Evolutionary conservation across 2,797 vertebrate species (phyloP).

Genomic region (Gadopsis marmoratus): DNA sequence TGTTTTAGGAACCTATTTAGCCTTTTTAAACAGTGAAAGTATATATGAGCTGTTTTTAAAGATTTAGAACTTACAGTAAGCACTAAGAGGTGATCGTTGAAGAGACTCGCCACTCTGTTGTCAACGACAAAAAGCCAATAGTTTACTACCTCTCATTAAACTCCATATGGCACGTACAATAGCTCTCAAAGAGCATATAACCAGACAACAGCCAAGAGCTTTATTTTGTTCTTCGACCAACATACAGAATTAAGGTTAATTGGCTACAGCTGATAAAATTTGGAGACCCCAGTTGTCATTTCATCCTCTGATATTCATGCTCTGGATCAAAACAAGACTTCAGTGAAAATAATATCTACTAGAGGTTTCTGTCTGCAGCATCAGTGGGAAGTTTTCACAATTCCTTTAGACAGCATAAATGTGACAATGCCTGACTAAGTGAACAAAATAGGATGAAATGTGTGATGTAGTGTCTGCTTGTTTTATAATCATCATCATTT

Average conservation of each 20-base stretch:
- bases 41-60: neutral
- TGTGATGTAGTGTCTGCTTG: conserved; percentile 15
- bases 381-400: conserved; percentile 17
- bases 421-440: conserved; percentile 33
- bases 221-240: conserved; percentile 23
- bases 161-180: neutral
- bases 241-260: conserved; percentile 24
- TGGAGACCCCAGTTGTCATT: neutral
- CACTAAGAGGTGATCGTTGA: neutral
- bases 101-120: neutral
- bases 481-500: conserved; percentile 39
- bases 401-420: neutral
- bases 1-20: conserved; percentile 2
- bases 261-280: conserved; percentile 7
- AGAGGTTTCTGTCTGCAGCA: neutral
- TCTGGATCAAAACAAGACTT: neutral
- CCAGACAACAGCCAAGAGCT: conserved; percentile 1
- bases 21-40: neutral
- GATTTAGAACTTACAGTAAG: neutral
- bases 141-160: conserved; percentile 8
- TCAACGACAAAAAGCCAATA: neutral
- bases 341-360: neutral
- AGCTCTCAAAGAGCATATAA: neutral
- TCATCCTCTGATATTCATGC: neutral
- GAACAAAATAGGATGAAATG: conserved; percentile 35